These are phyloP conservation scores for Pogonognathellus flavescens DNA, from an alignment of 1,140 invertebrate species.

Conservation along the genomic window DNA sequence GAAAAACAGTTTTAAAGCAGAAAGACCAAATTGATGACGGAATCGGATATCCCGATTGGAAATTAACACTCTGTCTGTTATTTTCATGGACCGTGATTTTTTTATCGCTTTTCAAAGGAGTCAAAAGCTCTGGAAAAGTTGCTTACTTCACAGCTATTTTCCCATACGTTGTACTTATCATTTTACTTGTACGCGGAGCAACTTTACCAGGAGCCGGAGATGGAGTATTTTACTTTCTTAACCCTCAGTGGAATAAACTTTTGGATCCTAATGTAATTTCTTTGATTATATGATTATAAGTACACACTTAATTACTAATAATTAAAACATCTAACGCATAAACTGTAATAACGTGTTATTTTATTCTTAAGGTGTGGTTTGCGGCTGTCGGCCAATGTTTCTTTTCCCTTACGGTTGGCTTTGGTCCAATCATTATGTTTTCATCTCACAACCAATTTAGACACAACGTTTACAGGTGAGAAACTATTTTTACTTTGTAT, in stretches of 20 bases:
- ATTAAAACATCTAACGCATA: too few species aligned
- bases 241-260: slow-evolving; percentile 79
- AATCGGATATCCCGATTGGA: slow-evolving; percentile 73
- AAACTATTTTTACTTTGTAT: not conserved
- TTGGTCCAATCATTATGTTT: slow-evolving; percentile 73
- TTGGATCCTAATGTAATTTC: slow-evolving; percentile 76
- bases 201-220: slow-evolving; percentile 70
- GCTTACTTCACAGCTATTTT: slow-evolving; percentile 71
- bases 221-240: slow-evolving; percentile 80
- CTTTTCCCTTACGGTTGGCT: slow-evolving; percentile 72
- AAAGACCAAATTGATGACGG: slow-evolving; percentile 79
- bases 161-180: slow-evolving; percentile 73
- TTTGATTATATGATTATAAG: slow-evolving; percentile 31
- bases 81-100: slow-evolving; percentile 86
- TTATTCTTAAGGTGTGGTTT: slow-evolving; percentile 77
- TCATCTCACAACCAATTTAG: slow-evolving; percentile 58
- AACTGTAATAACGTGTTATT: slow-evolving; percentile 72
- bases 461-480: slow-evolving; percentile 52
- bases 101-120: slow-evolving; percentile 84
- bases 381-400: slow-evolving; percentile 71
- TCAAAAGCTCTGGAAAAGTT: slow-evolving; percentile 85
- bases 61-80: slow-evolving; percentile 79
- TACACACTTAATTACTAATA: slow-evolving; percentile 75
- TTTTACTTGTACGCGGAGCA: slow-evolving; percentile 71
- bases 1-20: slow-evolving; percentile 78